Percentiles rank a stretch among this genome's conserved stretches.
Evolutionary conservation across 2,797 vertebrate genomes (phyloP).

Genomic region (Denticeps clupeoides): DNA sequence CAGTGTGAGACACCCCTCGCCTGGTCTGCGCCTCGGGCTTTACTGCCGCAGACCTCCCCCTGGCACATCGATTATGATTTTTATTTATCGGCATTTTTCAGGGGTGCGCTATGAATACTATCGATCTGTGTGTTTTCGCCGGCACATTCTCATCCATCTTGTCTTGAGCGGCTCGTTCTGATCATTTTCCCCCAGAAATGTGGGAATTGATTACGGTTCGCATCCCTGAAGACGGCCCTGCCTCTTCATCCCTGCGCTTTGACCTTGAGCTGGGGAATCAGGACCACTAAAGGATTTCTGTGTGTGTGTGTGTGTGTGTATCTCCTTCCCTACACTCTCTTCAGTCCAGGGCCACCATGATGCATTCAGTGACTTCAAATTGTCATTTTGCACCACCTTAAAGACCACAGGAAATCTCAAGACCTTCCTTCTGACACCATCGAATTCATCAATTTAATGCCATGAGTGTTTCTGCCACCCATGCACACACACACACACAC

Average conservation of each 20-base stretch:
- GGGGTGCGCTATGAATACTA: conserved; percentile 50
- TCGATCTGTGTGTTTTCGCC: conserved; percentile 56
- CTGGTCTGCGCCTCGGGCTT: too few relatives aligned
- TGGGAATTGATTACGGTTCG: conserved; percentile 55
- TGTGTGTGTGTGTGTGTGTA: not conserved
- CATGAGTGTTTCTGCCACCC: conserved; percentile 9
- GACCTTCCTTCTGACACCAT: conserved; percentile 29
- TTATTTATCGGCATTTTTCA: conserved; percentile 50
- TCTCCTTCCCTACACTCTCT: too few relatives aligned
- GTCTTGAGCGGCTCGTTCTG: conserved; percentile 47
- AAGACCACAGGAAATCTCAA: conserved; percentile 24
- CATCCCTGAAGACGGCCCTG: conserved; percentile 41
- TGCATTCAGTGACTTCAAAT: conserved; percentile 31
- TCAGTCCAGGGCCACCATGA: conserved; percentile 15
- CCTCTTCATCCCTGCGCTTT: conserved; percentile 30
- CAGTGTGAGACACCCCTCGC: too few relatives aligned
- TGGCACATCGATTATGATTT: conserved; percentile 45
- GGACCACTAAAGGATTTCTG: too few relatives aligned
- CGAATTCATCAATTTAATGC: conserved; percentile 41
- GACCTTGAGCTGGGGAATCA: conserved; percentile 45
- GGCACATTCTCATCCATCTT: conserved; percentile 51
- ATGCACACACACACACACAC: conserved; percentile 9
- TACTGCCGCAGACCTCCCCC: too few relatives aligned
- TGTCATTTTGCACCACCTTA: conserved; percentile 27
- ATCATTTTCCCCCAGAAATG: conserved; percentile 56